Evolutionary conservation across 1,140 invertebrate species (phyloP).

Genomic region (Cryptotermes secundus): DNA sequence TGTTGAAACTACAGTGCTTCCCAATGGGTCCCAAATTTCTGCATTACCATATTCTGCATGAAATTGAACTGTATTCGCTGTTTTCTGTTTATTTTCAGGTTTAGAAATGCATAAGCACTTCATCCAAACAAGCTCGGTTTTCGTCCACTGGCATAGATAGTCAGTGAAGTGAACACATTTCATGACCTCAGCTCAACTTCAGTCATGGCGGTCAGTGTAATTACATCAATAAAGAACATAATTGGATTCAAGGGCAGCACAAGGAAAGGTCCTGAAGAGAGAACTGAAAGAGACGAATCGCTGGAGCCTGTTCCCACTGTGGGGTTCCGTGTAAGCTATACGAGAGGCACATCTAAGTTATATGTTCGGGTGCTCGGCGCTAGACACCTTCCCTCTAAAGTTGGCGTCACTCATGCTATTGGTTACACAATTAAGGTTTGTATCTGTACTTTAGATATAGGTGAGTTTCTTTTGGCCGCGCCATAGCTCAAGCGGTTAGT

Average conservation of each 20-base stretch:
- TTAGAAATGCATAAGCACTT: too few relatives aligned
- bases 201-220: not conserved
- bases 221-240: not conserved
- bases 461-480: too few relatives aligned
- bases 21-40: too few relatives aligned
- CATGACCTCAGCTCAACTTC: not conserved
- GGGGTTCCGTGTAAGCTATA: not conserved
- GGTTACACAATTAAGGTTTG: conserved; percentile 23
- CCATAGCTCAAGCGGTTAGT: too few relatives aligned
- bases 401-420: not conserved
- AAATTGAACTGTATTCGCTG: too few relatives aligned
- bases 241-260: not conserved
- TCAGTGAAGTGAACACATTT: not conserved
- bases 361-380: conserved; percentile 19
- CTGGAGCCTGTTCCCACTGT: not conserved
- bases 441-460: too few relatives aligned
- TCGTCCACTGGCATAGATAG: too few relatives aligned
- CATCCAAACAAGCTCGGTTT: too few relatives aligned
- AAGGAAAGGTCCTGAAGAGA: conserved; percentile 22
- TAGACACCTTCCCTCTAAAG: conserved; percentile 22
- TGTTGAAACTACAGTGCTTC: too few relatives aligned
- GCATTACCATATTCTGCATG: too few relatives aligned
- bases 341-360: not conserved
- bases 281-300: conserved; percentile 42
- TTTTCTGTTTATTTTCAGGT: too few relatives aligned